Percentiles rank a stretch among this genome's conserved stretches.
Conservation (phyloP, 1,140 invertebrate species). For the Lanistes nyassanus region DNA sequence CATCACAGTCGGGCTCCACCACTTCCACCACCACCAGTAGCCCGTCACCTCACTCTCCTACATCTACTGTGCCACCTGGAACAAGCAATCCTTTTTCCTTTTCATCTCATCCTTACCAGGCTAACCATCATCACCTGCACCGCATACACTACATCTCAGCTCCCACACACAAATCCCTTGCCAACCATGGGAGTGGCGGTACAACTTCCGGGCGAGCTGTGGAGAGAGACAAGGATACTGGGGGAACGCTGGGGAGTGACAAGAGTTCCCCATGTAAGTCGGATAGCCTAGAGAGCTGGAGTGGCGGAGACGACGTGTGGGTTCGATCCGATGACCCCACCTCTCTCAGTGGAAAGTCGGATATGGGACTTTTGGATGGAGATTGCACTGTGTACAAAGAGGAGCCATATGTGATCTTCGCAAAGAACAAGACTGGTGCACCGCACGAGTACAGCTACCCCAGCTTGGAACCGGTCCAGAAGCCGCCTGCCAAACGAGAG, state of each 20-base stretch:
- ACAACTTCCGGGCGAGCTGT: too few species aligned
- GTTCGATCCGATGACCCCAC: conserved; percentile 57
- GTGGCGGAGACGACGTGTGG: conserved; percentile 59
- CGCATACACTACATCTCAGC: conserved; percentile 68
- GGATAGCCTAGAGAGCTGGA: conserved; percentile 55
- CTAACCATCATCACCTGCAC: conserved; percentile 66
- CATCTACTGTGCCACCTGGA: conserved; percentile 44
- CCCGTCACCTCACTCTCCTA: conserved; percentile 69
- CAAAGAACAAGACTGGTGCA: conserved; percentile 63
- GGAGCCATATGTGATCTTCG: conserved; percentile 87
- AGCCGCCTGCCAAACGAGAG: conserved; percentile 53
- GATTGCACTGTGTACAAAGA: conserved; percentile 48
- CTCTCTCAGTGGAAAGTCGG: conserved; percentile 52
- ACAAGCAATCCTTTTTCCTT: conserved; percentile 53
- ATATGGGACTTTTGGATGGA: conserved; percentile 50
- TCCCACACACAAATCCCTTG: conserved; percentile 52
- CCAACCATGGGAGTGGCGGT: conserved; percentile 51
- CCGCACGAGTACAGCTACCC: conserved; percentile 63
- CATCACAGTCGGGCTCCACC: conserved; percentile 70
- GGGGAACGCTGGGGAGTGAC: conserved; percentile 48
- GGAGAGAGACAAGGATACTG: conserved; percentile 26
- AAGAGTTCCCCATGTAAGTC: conserved; percentile 55
- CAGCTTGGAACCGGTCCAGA: conserved; percentile 56
- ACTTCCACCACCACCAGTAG: conserved; percentile 66
- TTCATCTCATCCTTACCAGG: conserved; percentile 42